Evolutionary conservation across 1,140 invertebrate genomes (phyloP), one percentile per base, ranked within the genome.

Genomic region (Trichomalopsis sarcophagae): DNA sequence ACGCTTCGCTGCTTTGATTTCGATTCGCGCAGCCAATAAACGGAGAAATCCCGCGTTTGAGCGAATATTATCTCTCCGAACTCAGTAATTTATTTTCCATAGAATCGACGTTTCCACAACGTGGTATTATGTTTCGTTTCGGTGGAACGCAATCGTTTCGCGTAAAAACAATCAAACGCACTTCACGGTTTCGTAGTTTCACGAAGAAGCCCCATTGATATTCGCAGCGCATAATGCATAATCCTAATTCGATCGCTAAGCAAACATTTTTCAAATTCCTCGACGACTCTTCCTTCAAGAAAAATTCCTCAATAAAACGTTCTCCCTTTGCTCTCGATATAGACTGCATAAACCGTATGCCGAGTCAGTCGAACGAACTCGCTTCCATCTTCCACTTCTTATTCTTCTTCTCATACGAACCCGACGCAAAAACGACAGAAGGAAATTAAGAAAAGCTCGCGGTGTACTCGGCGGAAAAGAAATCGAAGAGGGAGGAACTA

Each of bases 361-460:
- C 17, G 17, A 75, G 40, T 77, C 47, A 77, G 55, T 47, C 47
- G 75, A 50, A 55, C 17, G 13, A 77, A 62, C 17, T 62, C 21
- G 4, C 7, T 62, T n/a, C 6, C 55, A n/a, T 62, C 17, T 62
- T 62, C 55, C 21, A n/a, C 6, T 7, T 62, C 55, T n/a, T 62
- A 17, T 62, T 62, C 4, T 44, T 44, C 40, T 44, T 44, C 40
- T 44, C 9, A 44, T 44, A n/a, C 55, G 11, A 33, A n/a, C 77
- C 47, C 33, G 21, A 14, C 62, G 27, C 79, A 81, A 47, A n/a
- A 73, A 36, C 81, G 62, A 81, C 44, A 71, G 55, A 71, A 73
- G 68, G 36, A 33, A 81, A 80, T 79, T 66, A 79, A 79, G 77
- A 81, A 85, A 81, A 81, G 21, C 5, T 81, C n/a, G 50, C 27